Evolutionary conservation across 2,797 vertebrate genomes (phyloP), one percentile per base, ranked within the genome.

Genomic region (Amazona ochrocephala): DNA sequence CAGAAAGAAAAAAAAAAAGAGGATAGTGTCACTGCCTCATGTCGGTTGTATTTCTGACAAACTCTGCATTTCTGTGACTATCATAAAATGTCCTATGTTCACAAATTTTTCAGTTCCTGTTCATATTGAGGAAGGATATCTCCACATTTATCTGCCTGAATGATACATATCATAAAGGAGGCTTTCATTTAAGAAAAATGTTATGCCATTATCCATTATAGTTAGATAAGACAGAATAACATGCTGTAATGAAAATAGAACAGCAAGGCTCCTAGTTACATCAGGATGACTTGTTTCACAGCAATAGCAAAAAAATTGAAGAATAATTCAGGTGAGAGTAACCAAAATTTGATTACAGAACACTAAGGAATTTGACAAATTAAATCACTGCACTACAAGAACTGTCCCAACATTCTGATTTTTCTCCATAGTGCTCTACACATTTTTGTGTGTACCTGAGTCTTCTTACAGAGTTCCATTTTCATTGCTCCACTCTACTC

Each of bases 401-500:
- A 68, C 34, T 71, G 17, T 56, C 5, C 4, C 29, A 91, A 16
- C 5, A 26, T 22, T 53, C 42, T 80, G 29, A 45, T 60, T 45
- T 72, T 94, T 67, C 45, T 64, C 7, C 5, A 26, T 48, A 64
- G 15, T 61, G 8, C 13, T 10, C 12, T 51, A 73, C 20, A 53
- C 16, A 37, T 7, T 76, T 56, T 56, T n/a, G 20, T 22, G 20
- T n/a, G 19, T 17, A 61, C 13, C 41, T 68, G n/a, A 78, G 3
- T 11, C 7, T 3, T 62, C 16, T 20, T 84, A 51, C 3, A 27
- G 3, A 1, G 0, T 65, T 86, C 9, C 0, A 6, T 56, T 71
- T 81, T 84, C 11, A 29, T 44, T 79, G 6, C 56, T 89, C 19
- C 10, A 32, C 30, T 74, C 51, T 47, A 8, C 5, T 48, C 21